phyloP scores from a whole-genome alignment of 1,140 invertebrate species.

The Asbolus verrucosus region DNA sequence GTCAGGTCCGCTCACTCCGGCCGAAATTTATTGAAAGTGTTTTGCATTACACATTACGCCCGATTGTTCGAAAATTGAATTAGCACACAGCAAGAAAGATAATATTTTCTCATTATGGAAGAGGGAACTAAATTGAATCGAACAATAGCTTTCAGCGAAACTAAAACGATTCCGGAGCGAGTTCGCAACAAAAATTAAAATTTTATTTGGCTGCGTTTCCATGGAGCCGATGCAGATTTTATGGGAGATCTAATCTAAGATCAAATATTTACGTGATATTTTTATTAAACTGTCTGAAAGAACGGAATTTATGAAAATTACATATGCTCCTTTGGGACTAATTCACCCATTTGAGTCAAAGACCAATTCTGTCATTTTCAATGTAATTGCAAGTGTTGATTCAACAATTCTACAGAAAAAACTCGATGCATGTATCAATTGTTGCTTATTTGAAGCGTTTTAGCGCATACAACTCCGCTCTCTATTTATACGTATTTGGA shows the following conservation, averaged over 20 bases:
- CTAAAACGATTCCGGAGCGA: neutral
- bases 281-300: constrained; percentile 13
- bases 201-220: neutral
- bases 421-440: no score
- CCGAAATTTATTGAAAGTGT: constrained; percentile 35
- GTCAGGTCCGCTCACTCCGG: constrained; percentile 17
- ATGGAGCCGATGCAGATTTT: no score
- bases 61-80: constrained; percentile 31
- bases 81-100: constrained; percentile 24
- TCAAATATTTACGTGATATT: constrained; percentile 37
- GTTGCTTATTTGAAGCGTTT: no score
- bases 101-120: constrained; percentile 24
- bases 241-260: neutral
- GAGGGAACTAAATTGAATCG: constrained; percentile 5
- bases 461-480: no score
- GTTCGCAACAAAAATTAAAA: neutral
- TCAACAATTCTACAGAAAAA: no score
- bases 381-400: no score
- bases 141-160: constrained; percentile 11
- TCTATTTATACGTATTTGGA: no score
- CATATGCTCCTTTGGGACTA: no score
- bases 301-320: no score
- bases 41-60: constrained; percentile 25
- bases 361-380: no score
- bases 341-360: no score